Evolutionary conservation across 2,888 invertebrate genomes (phyloP).

Genomic region (Dermolepida albohirtum): DNA sequence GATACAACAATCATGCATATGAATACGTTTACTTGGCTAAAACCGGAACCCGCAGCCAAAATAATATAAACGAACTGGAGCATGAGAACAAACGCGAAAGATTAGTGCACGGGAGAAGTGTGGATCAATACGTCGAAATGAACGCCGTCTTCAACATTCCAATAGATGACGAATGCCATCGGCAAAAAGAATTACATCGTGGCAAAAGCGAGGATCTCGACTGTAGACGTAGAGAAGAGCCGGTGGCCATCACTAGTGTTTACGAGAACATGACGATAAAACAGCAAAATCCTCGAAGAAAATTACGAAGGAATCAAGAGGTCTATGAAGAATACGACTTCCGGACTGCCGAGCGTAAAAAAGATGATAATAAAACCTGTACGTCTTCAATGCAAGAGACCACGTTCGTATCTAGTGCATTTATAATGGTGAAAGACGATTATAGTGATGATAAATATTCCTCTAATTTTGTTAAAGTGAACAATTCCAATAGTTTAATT

Average conservation of each 20-base stretch:
- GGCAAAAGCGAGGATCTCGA: conserved; percentile 65
- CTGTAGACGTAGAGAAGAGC: conserved; percentile 67
- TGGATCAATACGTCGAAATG: conserved; percentile 84
- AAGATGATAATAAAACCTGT: conserved; percentile 44
- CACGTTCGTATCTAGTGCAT: conserved; percentile 69
- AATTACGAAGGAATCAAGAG: conserved; percentile 73
- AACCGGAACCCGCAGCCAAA: conserved; percentile 77
- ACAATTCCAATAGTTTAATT: conserved; percentile 44
- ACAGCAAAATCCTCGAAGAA: conserved; percentile 79
- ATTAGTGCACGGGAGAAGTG: conserved; percentile 78
- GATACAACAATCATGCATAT: conserved; percentile 72
- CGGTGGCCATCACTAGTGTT: conserved; percentile 79
- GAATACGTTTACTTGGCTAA: conserved; percentile 75
- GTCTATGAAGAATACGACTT: conserved; percentile 74
- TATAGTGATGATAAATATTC: conserved; percentile 63
- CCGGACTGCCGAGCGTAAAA: conserved; percentile 59
- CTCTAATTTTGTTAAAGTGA: conserved; percentile 55
- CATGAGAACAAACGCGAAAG: conserved; percentile 66
- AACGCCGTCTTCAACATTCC: conserved; percentile 70
- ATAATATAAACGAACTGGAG: conserved; percentile 76
- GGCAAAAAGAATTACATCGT: conserved; percentile 61
- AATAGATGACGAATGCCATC: conserved; percentile 60
- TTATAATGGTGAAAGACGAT: conserved; percentile 66
- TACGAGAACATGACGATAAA: conserved; percentile 79
- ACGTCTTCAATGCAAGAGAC: conserved; percentile 60